Evolutionary conservation across 2,888 invertebrate genomes (phyloP).

Genomic region (Heliconius cydno): DNA sequence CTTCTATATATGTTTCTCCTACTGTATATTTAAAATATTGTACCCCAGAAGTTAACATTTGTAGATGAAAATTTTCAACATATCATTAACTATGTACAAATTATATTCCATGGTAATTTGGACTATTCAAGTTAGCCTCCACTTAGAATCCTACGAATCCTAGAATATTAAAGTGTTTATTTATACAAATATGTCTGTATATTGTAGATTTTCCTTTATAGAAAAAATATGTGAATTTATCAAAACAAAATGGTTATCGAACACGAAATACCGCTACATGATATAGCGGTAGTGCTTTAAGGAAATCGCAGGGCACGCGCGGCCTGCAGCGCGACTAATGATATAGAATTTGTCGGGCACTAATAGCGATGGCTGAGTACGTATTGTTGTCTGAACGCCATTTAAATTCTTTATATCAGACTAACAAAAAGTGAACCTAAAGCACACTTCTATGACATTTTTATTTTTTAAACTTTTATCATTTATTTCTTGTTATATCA

Average conservation of each 20-base stretch:
- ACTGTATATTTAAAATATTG: too few relatives aligned
- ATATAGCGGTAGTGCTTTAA: slow-evolving; percentile 14
- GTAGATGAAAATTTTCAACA: background rate
- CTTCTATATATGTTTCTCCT: too few relatives aligned
- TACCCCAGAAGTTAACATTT: background rate
- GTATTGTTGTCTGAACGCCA: slow-evolving; percentile 25
- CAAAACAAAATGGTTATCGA: background rate
- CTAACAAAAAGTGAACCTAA: background rate
- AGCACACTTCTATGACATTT: background rate
- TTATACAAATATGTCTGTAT: background rate
- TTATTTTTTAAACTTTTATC: background rate
- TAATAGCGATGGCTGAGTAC: slow-evolving; percentile 28
- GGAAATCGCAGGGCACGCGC: slow-evolving; percentile 37
- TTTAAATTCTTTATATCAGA: slow-evolving; percentile 10
- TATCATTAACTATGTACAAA: background rate
- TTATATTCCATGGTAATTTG: too few relatives aligned
- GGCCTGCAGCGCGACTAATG: slow-evolving; percentile 35
- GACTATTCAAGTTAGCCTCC: too few relatives aligned
- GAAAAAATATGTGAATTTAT: background rate
- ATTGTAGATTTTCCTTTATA: too few relatives aligned
- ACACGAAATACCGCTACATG: slow-evolving; percentile 11
- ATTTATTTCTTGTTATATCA: background rate
- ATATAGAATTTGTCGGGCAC: slow-evolving; percentile 46
- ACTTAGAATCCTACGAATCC: too few relatives aligned
- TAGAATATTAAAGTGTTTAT: background rate